These are phyloP conservation scores for Homalodisca vitripennis DNA, from an alignment of 1,140 invertebrate species.

Conservation along the genomic window DNA sequence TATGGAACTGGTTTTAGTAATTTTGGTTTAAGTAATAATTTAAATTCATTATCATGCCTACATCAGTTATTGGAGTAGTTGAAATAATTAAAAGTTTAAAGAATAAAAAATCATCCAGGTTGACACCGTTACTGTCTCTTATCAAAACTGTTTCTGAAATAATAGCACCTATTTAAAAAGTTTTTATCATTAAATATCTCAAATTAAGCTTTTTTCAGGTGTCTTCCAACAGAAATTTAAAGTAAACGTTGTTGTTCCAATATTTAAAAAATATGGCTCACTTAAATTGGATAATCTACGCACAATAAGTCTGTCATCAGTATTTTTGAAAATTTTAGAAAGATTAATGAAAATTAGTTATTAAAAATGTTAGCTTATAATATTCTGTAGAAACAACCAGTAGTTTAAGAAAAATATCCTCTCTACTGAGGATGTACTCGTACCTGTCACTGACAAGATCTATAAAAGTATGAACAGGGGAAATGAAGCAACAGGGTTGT, in stretches of 20 bases:
- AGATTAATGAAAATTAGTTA: too few species aligned
- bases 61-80: too few species aligned
- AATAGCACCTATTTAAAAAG: background rate
- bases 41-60: too few species aligned
- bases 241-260: background rate
- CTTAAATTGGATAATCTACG: conserved; percentile 4
- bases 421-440: conserved; percentile 6
- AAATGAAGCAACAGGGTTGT: conserved; percentile 19
- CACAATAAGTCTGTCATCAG: conserved; percentile 18
- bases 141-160: background rate
- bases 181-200: background rate
- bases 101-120: too few species aligned
- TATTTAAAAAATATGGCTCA: conserved; percentile 17
- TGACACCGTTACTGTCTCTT: too few species aligned
- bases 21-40: too few species aligned
- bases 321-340: conserved; percentile 30
- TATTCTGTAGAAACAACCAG: conserved; percentile 8
- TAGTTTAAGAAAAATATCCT: conserved; percentile 22
- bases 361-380: conserved; percentile 23
- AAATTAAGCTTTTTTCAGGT: background rate
- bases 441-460: conserved; percentile 15
- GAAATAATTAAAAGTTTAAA: too few species aligned
- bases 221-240: background rate
- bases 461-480: conserved; percentile 16
- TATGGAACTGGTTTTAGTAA: too few species aligned